Percentiles rank a stretch among this genome's conserved stretches.
Conservation (phyloP, 2,888 invertebrate species). For the Cerastis rubricosa region DNA sequence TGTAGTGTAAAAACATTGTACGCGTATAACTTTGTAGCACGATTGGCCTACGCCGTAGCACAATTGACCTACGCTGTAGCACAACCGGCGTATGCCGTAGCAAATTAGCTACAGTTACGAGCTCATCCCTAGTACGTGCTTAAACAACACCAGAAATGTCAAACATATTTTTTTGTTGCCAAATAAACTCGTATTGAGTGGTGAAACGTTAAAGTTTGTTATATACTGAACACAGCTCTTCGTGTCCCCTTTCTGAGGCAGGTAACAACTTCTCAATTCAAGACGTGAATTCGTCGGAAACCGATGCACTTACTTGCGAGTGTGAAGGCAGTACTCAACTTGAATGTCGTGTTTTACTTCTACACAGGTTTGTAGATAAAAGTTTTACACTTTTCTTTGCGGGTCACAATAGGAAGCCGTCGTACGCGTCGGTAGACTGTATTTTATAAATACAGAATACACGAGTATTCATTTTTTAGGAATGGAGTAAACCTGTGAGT, state of each 20-base stretch:
- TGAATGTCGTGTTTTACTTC: constrained; percentile 38
- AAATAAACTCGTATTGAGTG: constrained; percentile 40
- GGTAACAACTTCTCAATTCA: constrained; percentile 60
- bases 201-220: constrained; percentile 46
- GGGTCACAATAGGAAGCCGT: constrained; percentile 16
- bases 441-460: neutral
- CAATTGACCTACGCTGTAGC: neutral
- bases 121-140: neutral
- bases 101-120: constrained; percentile 22
- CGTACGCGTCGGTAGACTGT: neutral
- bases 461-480: neutral
- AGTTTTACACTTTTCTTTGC: constrained; percentile 38
- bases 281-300: constrained; percentile 45
- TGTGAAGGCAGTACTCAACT: constrained; percentile 38
- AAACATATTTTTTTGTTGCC: constrained; percentile 21
- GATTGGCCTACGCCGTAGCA: neutral
- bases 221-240: constrained; percentile 30
- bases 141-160: constrained; percentile 7
- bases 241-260: constrained; percentile 45
- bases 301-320: constrained; percentile 53
- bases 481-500: neutral
- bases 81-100: constrained; percentile 34
- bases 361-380: constrained; percentile 29
- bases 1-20: neutral
- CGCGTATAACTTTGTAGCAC: neutral